phyloP scores from a whole-genome alignment of 2,888 invertebrate species.

The Melanargia galathea region DNA sequence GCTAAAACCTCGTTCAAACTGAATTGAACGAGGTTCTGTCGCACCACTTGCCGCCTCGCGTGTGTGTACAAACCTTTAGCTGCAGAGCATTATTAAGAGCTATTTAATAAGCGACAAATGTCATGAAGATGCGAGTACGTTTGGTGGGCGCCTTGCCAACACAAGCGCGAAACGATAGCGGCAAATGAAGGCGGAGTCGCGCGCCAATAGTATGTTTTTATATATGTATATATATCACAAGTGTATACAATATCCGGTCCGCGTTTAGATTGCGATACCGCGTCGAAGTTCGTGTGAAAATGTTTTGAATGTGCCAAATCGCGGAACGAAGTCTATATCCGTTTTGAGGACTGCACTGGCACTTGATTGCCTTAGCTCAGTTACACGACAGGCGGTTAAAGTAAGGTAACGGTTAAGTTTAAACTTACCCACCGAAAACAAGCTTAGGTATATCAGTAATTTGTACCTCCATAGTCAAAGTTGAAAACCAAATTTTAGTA shows the following conservation, averaged over 20 bases:
- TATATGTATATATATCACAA: conserved; percentile 16
- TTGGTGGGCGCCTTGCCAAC: conserved; percentile 41
- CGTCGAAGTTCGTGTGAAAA: conserved; percentile 16
- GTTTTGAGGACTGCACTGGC: not conserved
- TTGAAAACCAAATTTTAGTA: no score
- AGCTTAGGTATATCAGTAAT: no score
- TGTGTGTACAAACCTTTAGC: no score
- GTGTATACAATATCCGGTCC: conserved; percentile 22
- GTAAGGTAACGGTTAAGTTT: no score
- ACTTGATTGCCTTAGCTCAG: not conserved
- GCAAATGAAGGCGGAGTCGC: conserved; percentile 19
- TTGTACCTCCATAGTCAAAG: no score
- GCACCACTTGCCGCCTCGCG: no score
- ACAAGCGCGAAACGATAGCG: conserved; percentile 21
- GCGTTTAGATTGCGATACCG: conserved; percentile 23
- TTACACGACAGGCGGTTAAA: not conserved
- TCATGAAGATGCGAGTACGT: conserved; percentile 27
- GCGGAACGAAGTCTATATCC: not conserved
- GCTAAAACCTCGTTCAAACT: no score
- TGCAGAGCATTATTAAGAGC: not conserved
- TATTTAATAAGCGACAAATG: conserved; percentile 28
- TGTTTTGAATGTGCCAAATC: conserved; percentile 23
- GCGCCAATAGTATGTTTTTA: conserved; percentile 25
- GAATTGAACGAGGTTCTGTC: no score
- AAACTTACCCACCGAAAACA: no score